Conservation (phyloP, 1,140 invertebrate genomes). For the Drosophila chauvacae region DNA sequence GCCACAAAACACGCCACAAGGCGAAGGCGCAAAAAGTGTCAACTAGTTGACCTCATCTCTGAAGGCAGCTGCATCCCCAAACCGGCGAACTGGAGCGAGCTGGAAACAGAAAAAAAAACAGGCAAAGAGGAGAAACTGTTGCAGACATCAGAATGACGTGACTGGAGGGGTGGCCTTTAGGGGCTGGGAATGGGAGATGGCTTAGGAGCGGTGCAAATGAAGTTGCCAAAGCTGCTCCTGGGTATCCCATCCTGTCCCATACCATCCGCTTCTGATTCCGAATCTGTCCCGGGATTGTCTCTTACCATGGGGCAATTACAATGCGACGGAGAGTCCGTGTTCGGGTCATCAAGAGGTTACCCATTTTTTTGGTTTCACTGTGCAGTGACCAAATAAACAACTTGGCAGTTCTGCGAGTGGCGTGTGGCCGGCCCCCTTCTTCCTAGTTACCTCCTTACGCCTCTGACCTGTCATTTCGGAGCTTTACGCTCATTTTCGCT, state of each 20-base stretch:
- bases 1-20: slow-evolving; percentile 56
- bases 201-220: slow-evolving; percentile 68
- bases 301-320: slow-evolving; percentile 68
- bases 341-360: slow-evolving; percentile 32
- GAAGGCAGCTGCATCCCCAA: slow-evolving; percentile 60
- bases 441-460: slow-evolving; percentile 4
- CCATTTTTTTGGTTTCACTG: slow-evolving; percentile 31
- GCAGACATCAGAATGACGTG: slow-evolving; percentile 55
- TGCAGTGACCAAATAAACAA: slow-evolving; percentile 77
- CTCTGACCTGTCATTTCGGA: slow-evolving; percentile 65
- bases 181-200: neutral
- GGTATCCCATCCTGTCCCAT: slow-evolving; percentile 14
- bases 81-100: slow-evolving; percentile 26
- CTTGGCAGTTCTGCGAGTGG: slow-evolving; percentile 72
- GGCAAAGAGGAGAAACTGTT: slow-evolving; percentile 38
- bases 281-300: slow-evolving; percentile 43
- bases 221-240: slow-evolving; percentile 70
- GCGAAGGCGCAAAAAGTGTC: slow-evolving; percentile 65
- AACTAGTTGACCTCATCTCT: slow-evolving; percentile 75
- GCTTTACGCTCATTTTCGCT: slow-evolving; percentile 79
- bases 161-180: slow-evolving; percentile 6
- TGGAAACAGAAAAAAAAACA: slow-evolving; percentile 19
- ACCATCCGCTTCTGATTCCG: slow-evolving; percentile 32
- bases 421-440: slow-evolving; percentile 20
- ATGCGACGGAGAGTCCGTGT: slow-evolving; percentile 35